Evolutionary conservation across 2,888 invertebrate species (phyloP).

Genomic region (Automeris io): DNA sequence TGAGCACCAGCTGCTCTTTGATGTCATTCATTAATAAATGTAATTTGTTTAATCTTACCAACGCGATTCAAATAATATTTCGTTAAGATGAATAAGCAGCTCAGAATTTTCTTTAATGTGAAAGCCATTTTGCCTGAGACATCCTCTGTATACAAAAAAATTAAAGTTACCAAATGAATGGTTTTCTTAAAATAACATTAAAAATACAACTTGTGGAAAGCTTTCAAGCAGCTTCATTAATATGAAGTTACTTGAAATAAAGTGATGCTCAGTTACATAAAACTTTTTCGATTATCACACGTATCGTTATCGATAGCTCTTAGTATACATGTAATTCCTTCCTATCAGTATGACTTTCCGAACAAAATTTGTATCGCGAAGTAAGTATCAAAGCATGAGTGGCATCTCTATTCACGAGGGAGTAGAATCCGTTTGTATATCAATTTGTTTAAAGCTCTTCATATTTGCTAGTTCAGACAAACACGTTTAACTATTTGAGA

Average conservation of each 20-base stretch:
- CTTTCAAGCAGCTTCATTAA: conserved; percentile 6
- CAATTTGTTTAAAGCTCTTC: conserved; percentile 26
- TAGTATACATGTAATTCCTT: conserved; percentile 60
- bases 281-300: conserved; percentile 63
- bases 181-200: too few relatives aligned
- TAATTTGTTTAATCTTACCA: not conserved
- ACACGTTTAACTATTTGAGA: conserved; percentile 20
- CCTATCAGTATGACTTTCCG: conserved; percentile 47
- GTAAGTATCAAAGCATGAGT: conserved; percentile 46
- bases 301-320: conserved; percentile 56
- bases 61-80: not conserved
- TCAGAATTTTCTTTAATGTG: not conserved
- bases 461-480: conserved; percentile 24
- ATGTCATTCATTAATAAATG: not conserved
- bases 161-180: too few relatives aligned
- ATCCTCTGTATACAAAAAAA: not conserved
- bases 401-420: conserved; percentile 42
- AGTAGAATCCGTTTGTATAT: conserved; percentile 40
- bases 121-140: not conserved
- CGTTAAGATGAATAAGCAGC: not conserved
- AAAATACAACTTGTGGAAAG: conserved; percentile 7
- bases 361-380: conserved; percentile 44
- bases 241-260: conserved; percentile 24
- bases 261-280: conserved; percentile 32
- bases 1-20: conserved; percentile 3